Conservation (phyloP, 2,113 vertebrate genomes). For the Hydrochoerus hydrochaeris region DNA sequence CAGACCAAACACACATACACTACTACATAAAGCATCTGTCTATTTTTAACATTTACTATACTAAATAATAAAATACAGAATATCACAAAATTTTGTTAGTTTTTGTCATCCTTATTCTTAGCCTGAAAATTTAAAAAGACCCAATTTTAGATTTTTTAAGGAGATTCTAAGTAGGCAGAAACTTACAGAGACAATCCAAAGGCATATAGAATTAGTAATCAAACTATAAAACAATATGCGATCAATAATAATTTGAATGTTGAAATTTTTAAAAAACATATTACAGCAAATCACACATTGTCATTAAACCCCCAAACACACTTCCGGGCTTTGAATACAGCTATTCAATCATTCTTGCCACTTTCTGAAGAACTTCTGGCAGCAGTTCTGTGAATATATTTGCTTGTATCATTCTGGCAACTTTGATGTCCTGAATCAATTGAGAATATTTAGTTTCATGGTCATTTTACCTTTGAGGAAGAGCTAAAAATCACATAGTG, state of each 20-base stretch:
- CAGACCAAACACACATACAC: neutral
- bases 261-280: neutral
- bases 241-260: neutral
- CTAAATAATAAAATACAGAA: neutral
- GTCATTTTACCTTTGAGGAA: neutral
- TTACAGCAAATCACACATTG: neutral
- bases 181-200: neutral
- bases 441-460: neutral
- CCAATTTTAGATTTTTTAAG: neutral
- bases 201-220: neutral
- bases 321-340: neutral
- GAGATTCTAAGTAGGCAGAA: neutral
- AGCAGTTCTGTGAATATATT: neutral
- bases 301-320: neutral
- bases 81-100: neutral
- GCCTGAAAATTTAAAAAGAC: neutral
- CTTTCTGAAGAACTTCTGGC: neutral
- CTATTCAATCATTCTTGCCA: neutral
- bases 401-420: neutral
- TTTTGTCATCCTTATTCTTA: neutral
- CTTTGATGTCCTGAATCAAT: neutral
- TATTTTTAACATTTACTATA: neutral
- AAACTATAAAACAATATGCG: neutral
- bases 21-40: neutral
- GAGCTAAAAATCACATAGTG: neutral